phyloP scores from a whole-genome alignment of 2,888 invertebrate species.

The Troides aeacus region DNA sequence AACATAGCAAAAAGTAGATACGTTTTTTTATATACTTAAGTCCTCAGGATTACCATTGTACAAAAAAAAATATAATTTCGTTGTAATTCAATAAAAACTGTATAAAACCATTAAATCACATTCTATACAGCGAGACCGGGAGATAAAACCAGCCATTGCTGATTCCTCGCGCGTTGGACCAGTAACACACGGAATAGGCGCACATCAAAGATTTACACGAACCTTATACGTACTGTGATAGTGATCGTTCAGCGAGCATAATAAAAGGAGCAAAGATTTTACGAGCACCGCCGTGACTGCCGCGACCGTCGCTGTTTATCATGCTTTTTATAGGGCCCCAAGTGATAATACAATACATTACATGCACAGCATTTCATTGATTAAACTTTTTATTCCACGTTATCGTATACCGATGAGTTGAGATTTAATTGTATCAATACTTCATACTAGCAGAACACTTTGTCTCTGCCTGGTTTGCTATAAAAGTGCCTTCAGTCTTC shows the following conservation, averaged over 20 bases:
- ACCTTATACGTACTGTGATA: conserved; percentile 53
- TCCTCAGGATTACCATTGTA: no score
- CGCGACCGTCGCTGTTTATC: conserved; percentile 50
- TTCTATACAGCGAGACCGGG: background rate
- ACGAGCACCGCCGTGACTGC: conserved; percentile 53
- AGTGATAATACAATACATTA: conserved; percentile 35
- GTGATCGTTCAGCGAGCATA: conserved; percentile 55
- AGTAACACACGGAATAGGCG: conserved; percentile 41
- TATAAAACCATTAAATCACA: background rate
- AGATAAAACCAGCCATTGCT: conserved; percentile 33
- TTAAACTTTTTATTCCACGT: conserved; percentile 12
- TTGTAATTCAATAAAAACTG: background rate
- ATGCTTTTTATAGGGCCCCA: conserved; percentile 51
- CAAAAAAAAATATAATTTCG: no score
- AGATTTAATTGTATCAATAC: background rate
- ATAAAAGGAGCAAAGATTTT: conserved; percentile 66
- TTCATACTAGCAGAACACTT: background rate
- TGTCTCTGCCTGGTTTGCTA: background rate
- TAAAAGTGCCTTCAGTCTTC: no score
- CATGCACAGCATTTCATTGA: conserved; percentile 25
- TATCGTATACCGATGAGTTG: background rate
- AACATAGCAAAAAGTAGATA: no score
- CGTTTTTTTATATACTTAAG: no score
- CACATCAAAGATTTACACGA: conserved; percentile 55
- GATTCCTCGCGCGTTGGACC: conserved; percentile 40